phyloP scores from a whole-genome alignment of 2,888 invertebrate species.

The Pristionchus entomophagus region DNA sequence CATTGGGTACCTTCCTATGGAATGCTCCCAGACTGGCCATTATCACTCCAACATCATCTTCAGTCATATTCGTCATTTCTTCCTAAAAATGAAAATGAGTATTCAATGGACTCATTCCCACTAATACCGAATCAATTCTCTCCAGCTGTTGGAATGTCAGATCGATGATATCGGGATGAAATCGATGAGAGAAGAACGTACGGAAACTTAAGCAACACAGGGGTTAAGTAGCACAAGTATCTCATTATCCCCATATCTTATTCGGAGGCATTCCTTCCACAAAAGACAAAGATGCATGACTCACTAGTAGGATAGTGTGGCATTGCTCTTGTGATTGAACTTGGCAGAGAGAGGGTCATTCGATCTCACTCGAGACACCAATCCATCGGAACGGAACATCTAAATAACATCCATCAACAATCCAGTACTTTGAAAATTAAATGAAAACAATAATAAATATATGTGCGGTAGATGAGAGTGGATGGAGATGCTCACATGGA shows the following conservation, averaged over 20 bases:
- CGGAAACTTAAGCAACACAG: slow-evolving; percentile 65
- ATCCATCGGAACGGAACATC: slow-evolving; percentile 66
- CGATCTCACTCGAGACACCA: slow-evolving; percentile 61
- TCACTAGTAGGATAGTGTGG: slow-evolving; percentile 65
- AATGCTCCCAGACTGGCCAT: slow-evolving; percentile 45
- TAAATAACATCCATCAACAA: slow-evolving; percentile 40
- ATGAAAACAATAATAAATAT: neutral
- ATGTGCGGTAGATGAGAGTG: too few relatives aligned
- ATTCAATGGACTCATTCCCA: neutral
- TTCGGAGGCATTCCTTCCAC: neutral
- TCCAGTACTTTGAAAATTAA: neutral
- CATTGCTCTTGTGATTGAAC: slow-evolving; percentile 59
- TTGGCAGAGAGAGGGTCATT: slow-evolving; percentile 50
- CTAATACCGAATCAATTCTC: neutral
- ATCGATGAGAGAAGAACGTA: slow-evolving; percentile 72
- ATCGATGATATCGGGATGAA: slow-evolving; percentile 66
- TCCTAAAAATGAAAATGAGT: neutral
- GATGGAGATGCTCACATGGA: slow-evolving; percentile 53
- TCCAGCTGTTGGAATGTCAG: slow-evolving; percentile 51
- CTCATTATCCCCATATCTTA: too few relatives aligned
- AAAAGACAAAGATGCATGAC: slow-evolving; percentile 41
- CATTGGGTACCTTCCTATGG: slow-evolving; percentile 39
- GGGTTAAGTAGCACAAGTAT: too few relatives aligned
- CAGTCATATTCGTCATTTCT: neutral
- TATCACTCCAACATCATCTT: slow-evolving; percentile 42